Conservation (phyloP, 2,797 vertebrate species). For the Cuculus canorus region DNA sequence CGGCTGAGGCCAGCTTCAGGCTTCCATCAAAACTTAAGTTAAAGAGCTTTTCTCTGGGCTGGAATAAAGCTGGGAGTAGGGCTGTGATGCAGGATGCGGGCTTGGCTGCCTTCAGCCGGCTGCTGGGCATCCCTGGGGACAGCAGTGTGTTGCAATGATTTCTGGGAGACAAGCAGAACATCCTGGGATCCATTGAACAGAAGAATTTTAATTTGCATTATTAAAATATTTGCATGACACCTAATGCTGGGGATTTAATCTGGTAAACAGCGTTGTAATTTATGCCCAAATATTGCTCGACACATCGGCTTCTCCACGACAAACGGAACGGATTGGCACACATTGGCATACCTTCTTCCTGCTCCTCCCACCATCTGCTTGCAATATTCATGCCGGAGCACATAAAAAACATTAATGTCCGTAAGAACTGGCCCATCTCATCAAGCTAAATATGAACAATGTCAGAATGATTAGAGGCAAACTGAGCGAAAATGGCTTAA, state of each 20-base stretch:
- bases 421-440: conserved; percentile 57
- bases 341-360: conserved; percentile 18
- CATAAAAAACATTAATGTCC: conserved; percentile 45
- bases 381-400: conserved; percentile 58
- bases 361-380: conserved; percentile 69
- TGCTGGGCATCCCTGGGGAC: neutral
- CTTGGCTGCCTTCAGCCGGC: neutral
- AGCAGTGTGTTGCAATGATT: neutral
- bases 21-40: neutral
- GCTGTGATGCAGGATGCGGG: neutral
- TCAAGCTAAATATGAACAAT: conserved; percentile 69
- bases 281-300: conserved; percentile 50
- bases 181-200: neutral
- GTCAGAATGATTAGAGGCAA: conserved; percentile 61
- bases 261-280: conserved; percentile 62
- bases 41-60: neutral
- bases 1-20: neutral
- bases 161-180: neutral
- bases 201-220: neutral
- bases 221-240: neutral
- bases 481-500: conserved; percentile 44
- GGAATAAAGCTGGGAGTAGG: neutral
- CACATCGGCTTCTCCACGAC: conserved; percentile 25
- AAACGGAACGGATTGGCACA: conserved; percentile 8
- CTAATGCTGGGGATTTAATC: neutral